Evolutionary conservation across 1,140 invertebrate species (phyloP).

Genomic region (Drosophila serrata): DNA sequence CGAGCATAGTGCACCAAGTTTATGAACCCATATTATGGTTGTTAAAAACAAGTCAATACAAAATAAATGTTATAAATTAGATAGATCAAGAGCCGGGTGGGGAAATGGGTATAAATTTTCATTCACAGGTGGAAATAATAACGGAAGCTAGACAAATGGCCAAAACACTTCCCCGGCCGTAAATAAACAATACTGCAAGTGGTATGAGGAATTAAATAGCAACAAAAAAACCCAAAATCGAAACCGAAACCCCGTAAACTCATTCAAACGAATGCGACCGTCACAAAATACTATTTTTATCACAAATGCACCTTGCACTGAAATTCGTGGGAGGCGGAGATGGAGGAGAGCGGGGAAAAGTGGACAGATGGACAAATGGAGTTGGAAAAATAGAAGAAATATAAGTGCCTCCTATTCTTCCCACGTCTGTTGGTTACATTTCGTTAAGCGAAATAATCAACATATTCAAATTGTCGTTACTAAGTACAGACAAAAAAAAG

Average conservation of each 20-base stretch:
- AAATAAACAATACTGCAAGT: slow-evolving; percentile 19
- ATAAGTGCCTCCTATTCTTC: slow-evolving; percentile 58
- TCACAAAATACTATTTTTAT: slow-evolving; percentile 73
- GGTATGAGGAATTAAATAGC: slow-evolving; percentile 13
- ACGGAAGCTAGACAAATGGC: slow-evolving; percentile 63
- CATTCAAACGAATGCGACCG: slow-evolving; percentile 60
- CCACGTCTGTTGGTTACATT: slow-evolving; percentile 81
- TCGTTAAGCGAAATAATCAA: slow-evolving; percentile 75
- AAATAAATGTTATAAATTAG: slow-evolving; percentile 72
- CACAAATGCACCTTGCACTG: slow-evolving; percentile 49
- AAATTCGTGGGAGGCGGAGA: slow-evolving; percentile 17
- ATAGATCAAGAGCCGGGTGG: slow-evolving; percentile 23
- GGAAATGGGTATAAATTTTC: slow-evolving; percentile 16
- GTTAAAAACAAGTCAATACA: slow-evolving; percentile 64
- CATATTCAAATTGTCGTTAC: slow-evolving; percentile 66
- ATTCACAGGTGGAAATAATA: slow-evolving; percentile 46
- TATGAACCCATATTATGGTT: slow-evolving; percentile 53
- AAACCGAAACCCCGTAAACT: slow-evolving; percentile 39
- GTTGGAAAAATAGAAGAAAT: slow-evolving; percentile 52
- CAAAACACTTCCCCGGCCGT: slow-evolving; percentile 45
- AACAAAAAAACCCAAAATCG: background rate
- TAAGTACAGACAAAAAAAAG: slow-evolving; percentile 4
- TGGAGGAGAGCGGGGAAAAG: slow-evolving; percentile 12
- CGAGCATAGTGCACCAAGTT: slow-evolving; percentile 24
- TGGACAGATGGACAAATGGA: slow-evolving; percentile 62